phyloP scores from a whole-genome alignment of 2,888 invertebrate species.

The Orthosia gothica region DNA sequence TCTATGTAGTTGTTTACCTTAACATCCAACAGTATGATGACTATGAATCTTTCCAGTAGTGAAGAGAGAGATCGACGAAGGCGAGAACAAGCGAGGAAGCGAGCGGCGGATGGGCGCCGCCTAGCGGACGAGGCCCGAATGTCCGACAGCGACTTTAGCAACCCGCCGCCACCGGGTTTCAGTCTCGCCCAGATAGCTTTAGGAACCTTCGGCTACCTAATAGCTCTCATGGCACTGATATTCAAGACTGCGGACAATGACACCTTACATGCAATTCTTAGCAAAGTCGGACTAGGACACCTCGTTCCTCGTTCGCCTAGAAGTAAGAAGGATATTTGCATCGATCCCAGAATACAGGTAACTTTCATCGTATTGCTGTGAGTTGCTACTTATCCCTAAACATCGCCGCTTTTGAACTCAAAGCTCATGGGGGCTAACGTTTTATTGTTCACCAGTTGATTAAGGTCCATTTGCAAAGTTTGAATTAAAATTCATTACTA shows the following conservation, averaged over 20 bases:
- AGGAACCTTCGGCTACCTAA: slow-evolving; percentile 41
- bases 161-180: slow-evolving; percentile 19
- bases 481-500: no score
- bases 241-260: slow-evolving; percentile 36
- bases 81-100: slow-evolving; percentile 25
- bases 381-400: no score
- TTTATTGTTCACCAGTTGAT: no score
- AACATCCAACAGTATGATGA: not conserved
- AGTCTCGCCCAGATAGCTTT: slow-evolving; percentile 19
- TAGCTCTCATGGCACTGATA: slow-evolving; percentile 34
- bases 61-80: slow-evolving; percentile 69
- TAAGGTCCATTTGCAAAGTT: no score
- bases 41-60: slow-evolving; percentile 65
- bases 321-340: not conserved
- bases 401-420: no score
- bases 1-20: not conserved
- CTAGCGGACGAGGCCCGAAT: not conserved
- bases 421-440: no score
- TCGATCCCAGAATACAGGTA: slow-evolving; percentile 33
- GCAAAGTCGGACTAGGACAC: slow-evolving; percentile 56
- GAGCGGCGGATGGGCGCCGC: not conserved
- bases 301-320: no score
- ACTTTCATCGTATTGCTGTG: not conserved
- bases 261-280: slow-evolving; percentile 32
- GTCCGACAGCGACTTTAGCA: not conserved